These are phyloP conservation scores for Didymodactylos carnosus DNA, from an alignment of 2,888 invertebrate species.

Conservation along the genomic window DNA sequence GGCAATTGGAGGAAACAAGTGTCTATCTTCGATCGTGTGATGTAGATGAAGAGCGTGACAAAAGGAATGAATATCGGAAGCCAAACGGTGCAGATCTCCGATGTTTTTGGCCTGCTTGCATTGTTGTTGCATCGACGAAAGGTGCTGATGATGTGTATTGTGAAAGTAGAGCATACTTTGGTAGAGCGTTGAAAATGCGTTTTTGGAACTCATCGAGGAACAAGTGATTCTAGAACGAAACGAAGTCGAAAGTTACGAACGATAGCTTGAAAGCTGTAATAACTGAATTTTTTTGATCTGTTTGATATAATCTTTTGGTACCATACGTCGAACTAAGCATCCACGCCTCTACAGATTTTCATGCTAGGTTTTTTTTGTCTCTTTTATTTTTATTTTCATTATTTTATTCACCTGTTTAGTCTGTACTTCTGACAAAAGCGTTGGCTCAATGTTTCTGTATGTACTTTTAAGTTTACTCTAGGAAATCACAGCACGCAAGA, in stretches of 20 bases:
- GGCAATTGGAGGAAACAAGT: neutral
- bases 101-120: neutral
- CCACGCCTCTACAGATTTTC: no score
- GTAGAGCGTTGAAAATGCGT: neutral
- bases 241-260: neutral
- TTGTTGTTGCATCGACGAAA: neutral
- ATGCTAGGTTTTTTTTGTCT: no score
- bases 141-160: neutral
- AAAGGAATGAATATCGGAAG: neutral
- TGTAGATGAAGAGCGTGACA: neutral
- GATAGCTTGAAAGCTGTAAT: no score
- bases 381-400: no score
- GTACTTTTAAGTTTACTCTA: no score
- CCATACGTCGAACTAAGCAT: no score
- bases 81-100: neutral
- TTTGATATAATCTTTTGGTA: no score
- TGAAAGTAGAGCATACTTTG: neutral
- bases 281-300: no score
- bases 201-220: neutral
- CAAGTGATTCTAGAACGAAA: neutral
- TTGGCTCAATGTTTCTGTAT: no score
- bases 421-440: no score
- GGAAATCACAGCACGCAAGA: no score
- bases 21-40: neutral
- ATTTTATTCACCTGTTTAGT: no score